phyloP scores from a whole-genome alignment of 2,113 vertebrate genomes.

The Takifugu flavidus region DNA sequence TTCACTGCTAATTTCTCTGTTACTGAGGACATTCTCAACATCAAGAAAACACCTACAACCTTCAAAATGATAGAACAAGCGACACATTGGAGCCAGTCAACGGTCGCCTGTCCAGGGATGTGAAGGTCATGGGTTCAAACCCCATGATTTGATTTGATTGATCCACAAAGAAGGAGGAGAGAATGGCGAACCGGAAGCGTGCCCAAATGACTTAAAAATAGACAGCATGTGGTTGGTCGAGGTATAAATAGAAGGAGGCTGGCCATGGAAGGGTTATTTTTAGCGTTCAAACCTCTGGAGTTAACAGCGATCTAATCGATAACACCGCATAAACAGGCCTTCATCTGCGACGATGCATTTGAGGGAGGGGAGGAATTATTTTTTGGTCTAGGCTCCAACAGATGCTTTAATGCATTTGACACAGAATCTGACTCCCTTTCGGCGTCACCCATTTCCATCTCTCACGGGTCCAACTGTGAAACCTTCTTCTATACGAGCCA shows the following conservation, averaged over 20 bases:
- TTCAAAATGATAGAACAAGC: no score
- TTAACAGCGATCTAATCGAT: slow-evolving; percentile 55
- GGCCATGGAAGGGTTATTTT: slow-evolving; percentile 59
- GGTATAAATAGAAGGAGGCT: slow-evolving; percentile 60
- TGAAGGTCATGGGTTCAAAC: no score
- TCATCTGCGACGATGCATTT: slow-evolving; percentile 44
- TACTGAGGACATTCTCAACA: no score
- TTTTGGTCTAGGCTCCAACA: slow-evolving; percentile 49
- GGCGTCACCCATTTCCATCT: no score
- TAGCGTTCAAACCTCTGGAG: slow-evolving; percentile 48
- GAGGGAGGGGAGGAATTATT: slow-evolving; percentile 62
- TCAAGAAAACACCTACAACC: no score
- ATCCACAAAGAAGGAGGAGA: slow-evolving; percentile 53
- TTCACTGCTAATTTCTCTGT: no score
- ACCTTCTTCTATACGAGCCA: no score
- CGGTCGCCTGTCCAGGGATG: no score
- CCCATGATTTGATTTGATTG: no score
- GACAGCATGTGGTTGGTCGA: slow-evolving; percentile 59
- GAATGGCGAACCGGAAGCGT: slow-evolving; percentile 30
- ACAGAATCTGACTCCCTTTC: slow-evolving; percentile 18
- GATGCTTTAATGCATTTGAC: slow-evolving; percentile 56
- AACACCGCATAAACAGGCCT: slow-evolving; percentile 39
- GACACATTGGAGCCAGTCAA: no score
- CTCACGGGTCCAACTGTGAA: no score
- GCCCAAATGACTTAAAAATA: slow-evolving; percentile 66